Evolutionary conservation across 2,113 vertebrate species (phyloP), one percentile per base, ranked within the genome.

Genomic region (Oriolus oriolus): DNA sequence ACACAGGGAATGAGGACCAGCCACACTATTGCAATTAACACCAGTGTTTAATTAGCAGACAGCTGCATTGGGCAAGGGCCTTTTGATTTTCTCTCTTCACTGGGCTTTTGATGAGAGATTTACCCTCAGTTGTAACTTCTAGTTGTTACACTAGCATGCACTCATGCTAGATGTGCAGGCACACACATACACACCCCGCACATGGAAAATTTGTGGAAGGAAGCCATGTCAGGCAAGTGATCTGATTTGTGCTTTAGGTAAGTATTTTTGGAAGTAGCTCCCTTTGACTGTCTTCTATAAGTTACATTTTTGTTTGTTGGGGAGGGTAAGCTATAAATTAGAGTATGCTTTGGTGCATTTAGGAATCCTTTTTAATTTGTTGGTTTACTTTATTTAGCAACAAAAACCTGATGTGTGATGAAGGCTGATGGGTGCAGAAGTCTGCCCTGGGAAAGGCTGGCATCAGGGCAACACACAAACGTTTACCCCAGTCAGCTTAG

Each of bases 1-100:
- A 95, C 69, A 87, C 8, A 4, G 45, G 61, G 76, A 95, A 54
- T 3, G 3, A 81, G 42, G 54, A 74, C 28, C 42, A 64, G 56
- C 54, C 60, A 56, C 83, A 47, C 42, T 73, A 11, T 12, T 76
- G 75, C 86, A 91, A 84, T 96, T 92, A 89, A 89, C 42, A 76
- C 65, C 41, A 64, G 50, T 57, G 65, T 94, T 97, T 96, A 96
- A 94, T 96, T 91, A 96, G 83, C 61, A 96, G 89, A 45, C 80
- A 91, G 66, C 49, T 93, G 80, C 68, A 63, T 5, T 86, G 75
- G 59, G 65, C 33, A 84, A 81, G 47, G 54, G 52, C 14, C 45
- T 90, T 97, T 91, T 90, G 85, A 87, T 82, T 92, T 95, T 93
- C 54, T 83, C 63, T 73, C 54, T 93, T 97, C 61, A 19, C 52